These are phyloP conservation scores for Coreoperca whiteheadi DNA, from an alignment of 2,113 vertebrate genomes.

Conservation along the genomic window DNA sequence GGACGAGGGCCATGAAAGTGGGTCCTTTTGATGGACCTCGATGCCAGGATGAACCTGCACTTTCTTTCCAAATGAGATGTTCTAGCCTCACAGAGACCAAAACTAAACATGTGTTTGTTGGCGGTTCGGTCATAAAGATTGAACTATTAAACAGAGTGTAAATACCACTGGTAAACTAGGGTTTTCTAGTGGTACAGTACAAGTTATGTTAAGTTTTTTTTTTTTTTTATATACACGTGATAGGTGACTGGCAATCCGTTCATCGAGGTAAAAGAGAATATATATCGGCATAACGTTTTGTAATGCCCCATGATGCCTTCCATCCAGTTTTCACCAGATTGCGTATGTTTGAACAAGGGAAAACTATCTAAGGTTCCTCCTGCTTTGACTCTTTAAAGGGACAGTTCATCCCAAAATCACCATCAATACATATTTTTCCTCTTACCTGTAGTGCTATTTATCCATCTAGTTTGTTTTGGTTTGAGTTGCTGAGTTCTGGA, in stretches of 20 bases:
- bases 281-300: neutral
- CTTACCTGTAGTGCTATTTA: too few relatives aligned
- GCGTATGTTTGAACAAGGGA: neutral
- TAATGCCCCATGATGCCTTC: neutral
- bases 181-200: neutral
- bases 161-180: neutral
- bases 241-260: neutral
- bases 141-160: neutral
- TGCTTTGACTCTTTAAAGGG: neutral
- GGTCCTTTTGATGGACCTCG: too few relatives aligned
- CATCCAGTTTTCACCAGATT: neutral
- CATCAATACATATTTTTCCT: too few relatives aligned
- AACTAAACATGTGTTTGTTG: neutral
- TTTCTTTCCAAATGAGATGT: neutral
- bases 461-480: too few relatives aligned
- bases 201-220: too few relatives aligned
- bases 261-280: neutral
- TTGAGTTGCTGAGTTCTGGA: too few relatives aligned
- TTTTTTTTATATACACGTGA: neutral
- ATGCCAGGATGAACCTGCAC: neutral
- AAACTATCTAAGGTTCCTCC: neutral
- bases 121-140: neutral
- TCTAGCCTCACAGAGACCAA: neutral
- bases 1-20: neutral
- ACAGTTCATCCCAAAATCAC: too few relatives aligned